phyloP scores from a whole-genome alignment of 2,113 vertebrate species.

The Sorex fumeus region DNA sequence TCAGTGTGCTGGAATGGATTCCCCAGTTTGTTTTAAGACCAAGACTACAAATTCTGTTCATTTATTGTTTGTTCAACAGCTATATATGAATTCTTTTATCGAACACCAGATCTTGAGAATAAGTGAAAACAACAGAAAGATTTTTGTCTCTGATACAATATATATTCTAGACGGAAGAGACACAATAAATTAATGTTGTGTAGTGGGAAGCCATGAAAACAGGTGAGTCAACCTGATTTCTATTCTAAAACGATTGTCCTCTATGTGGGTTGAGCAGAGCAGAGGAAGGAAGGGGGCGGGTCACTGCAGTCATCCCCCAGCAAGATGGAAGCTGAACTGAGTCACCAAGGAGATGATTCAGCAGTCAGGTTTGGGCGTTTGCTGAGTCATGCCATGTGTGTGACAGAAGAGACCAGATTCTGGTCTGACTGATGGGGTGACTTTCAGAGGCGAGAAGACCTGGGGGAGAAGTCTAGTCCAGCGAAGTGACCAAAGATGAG shows the following conservation, averaged over 20 bases:
- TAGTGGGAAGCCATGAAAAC: background rate
- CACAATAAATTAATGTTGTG: background rate
- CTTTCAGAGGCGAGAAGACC: background rate
- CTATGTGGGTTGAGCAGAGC: background rate
- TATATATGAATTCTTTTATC: background rate
- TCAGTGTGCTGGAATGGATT: background rate
- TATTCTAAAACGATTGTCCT: background rate
- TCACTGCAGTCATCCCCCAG: background rate
- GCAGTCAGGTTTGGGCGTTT: background rate
- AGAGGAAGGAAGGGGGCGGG: background rate
- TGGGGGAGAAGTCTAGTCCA: background rate
- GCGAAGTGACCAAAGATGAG: too few relatives aligned
- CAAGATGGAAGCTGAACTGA: too few relatives aligned
- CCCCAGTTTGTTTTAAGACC: background rate
- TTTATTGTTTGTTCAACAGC: background rate
- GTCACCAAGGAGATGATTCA: too few relatives aligned
- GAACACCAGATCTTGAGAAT: background rate
- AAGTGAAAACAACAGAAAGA: background rate
- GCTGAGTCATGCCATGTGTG: background rate
- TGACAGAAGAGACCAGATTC: background rate
- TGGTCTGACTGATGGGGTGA: too few relatives aligned
- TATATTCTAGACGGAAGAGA: background rate
- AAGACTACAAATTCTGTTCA: background rate
- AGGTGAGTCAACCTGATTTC: background rate
- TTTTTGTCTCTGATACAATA: background rate